Evolutionary conservation across 1,140 invertebrate genomes (phyloP).

Genomic region (Asobara japonica): DNA sequence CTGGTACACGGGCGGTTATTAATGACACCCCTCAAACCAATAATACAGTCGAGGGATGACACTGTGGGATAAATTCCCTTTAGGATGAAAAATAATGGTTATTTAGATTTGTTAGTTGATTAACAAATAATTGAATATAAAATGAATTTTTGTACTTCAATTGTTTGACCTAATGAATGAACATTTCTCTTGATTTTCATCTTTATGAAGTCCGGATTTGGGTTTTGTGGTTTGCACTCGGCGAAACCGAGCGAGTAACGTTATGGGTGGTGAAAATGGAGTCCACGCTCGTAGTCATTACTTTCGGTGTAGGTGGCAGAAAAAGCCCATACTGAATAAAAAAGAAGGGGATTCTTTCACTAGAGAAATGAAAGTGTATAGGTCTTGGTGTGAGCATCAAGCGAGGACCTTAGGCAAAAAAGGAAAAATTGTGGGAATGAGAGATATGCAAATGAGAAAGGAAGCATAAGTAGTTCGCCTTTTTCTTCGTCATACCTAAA

Average conservation of each 20-base stretch:
- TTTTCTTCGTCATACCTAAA: slow-evolving; percentile 48
- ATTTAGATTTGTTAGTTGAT: no score
- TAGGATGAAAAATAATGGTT: no score
- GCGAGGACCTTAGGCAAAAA: slow-evolving; percentile 20
- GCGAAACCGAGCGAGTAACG: slow-evolving; percentile 52
- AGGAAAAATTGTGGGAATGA: slow-evolving; percentile 42
- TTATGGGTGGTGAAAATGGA: slow-evolving; percentile 53
- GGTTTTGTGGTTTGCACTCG: slow-evolving; percentile 31
- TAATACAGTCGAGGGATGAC: no score
- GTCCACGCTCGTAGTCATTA: slow-evolving; percentile 59
- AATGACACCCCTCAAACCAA: no score
- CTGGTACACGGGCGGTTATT: no score
- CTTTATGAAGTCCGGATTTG: slow-evolving; percentile 4
- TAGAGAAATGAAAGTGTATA: slow-evolving; percentile 30
- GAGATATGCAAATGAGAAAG: slow-evolving; percentile 42
- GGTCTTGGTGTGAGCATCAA: slow-evolving; percentile 15
- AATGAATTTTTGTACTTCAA: neutral
- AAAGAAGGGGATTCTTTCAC: slow-evolving; percentile 15
- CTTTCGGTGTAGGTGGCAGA: slow-evolving; percentile 49
- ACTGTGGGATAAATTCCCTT: no score
- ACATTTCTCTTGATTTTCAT: no score
- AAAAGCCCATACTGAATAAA: slow-evolving; percentile 42
- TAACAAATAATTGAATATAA: no score
- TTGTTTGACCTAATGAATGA: no score
- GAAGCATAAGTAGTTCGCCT: slow-evolving; percentile 40